Evolutionary conservation across 2,113 vertebrate species (phyloP), one percentile per base, ranked within the genome.

Genomic region (Dicaeum eximium): DNA sequence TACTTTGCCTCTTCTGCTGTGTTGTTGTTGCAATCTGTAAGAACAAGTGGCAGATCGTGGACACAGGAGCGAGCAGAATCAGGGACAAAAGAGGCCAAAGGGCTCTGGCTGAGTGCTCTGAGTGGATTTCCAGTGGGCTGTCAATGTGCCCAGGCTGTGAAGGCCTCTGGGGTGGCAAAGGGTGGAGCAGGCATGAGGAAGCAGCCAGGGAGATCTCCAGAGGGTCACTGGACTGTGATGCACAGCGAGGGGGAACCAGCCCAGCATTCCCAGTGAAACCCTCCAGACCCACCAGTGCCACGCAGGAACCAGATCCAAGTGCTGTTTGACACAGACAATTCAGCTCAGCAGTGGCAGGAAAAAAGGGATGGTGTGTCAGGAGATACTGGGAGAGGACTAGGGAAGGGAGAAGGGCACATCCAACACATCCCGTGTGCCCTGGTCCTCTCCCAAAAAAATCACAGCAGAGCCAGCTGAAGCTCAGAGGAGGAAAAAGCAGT

Each of bases 111-210:
- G 70, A 45, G 64, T 1, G 10, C 27, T 44, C 58, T 22, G 14
- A 9, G 28, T 19, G 20, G 5, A 10, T 53, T 47, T 70, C 38
- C 64, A 54, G 5, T 0, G 2, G 53, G 40, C 8, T 64, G 21
- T 5, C 56, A 27, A 1, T 0, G 1, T 11, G 12, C 33, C 24
- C 18, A 51, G 38, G 9, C 57, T 35, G 18, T 11, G 51, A 4
- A 19, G 24, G 33, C 17, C 21, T 45, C 40, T 38, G 20, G 22
- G 57, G 8, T 16, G 28, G 37, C 30, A 33, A 44, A 48, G 37
- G 31, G 14, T 15, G 42, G 44, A 13, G 11, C 21, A 48, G 45
- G 15, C 9, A 7, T 2, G 21, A 77, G 6, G 57, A 92, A 37
- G 7, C 37, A 10, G 13, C 25, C 73, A n/a, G 44, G 30, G 20